These are phyloP conservation scores for Cheumatopsyche charites DNA, from an alignment of 1,140 invertebrate species.

Conservation along the genomic window DNA sequence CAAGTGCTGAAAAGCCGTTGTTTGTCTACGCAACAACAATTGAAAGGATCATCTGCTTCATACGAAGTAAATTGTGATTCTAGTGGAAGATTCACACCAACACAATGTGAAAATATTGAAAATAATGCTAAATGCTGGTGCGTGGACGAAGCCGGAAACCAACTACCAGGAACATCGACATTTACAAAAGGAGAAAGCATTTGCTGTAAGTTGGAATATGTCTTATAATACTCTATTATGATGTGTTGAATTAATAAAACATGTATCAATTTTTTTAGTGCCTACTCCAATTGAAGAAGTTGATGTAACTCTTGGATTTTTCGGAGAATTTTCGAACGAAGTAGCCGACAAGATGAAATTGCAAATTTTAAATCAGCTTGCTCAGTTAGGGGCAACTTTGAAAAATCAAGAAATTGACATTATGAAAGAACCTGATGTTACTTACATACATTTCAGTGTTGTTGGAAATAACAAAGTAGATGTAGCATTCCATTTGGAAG, in stretches of 20 bases:
- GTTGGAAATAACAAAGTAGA: conserved; percentile 70
- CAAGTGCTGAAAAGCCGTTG: conserved; percentile 50
- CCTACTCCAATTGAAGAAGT: conserved; percentile 67
- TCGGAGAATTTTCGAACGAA: conserved; percentile 61
- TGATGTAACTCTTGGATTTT: conserved; percentile 67
- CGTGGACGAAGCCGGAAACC: conserved; percentile 84
- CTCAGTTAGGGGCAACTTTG: conserved; percentile 62
- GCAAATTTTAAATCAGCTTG: conserved; percentile 62
- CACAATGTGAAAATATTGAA: conserved; percentile 68
- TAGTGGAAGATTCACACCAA: conserved; percentile 72
- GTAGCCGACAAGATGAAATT: conserved; percentile 56
- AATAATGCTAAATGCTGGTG: conserved; percentile 75
- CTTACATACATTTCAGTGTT: conserved; percentile 66
- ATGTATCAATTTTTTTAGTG: conserved; percentile 55
- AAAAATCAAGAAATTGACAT: conserved; percentile 63
- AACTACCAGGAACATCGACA: conserved; percentile 67
- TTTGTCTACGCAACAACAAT: conserved; percentile 37
- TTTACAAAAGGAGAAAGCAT: conserved; percentile 67
- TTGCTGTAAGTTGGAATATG: conserved; percentile 63
- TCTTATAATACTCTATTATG: conserved; percentile 14
- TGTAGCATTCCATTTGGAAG: conserved; percentile 68
- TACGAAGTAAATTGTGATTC: conserved; percentile 68
- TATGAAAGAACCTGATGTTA: conserved; percentile 62
- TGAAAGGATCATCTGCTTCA: conserved; percentile 52
- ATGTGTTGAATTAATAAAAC: conserved; percentile 4